Evolutionary conservation across 2,113 vertebrate species (phyloP), one percentile per base, ranked within the genome.

Genomic region (Nothocercus nigrocapillus): DNA sequence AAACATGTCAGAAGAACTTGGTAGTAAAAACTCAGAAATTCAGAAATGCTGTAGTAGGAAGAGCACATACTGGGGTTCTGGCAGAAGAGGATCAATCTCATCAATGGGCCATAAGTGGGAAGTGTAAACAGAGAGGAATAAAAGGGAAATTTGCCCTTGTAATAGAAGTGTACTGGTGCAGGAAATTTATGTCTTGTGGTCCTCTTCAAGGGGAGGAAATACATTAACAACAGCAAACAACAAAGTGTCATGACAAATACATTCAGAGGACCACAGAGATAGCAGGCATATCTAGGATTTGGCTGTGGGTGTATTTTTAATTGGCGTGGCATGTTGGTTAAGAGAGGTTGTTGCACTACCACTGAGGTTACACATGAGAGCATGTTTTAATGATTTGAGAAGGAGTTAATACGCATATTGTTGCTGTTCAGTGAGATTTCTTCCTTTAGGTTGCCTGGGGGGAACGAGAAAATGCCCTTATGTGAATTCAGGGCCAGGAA

Each of bases 271-370:
- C 14, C 40, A 66, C 25, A 34, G 18, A 13, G 14, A 6, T 36
- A 56, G 17, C 15, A 45, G 27, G 16, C 22, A 9, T 51, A 58
- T 45, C 25, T 82, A 28, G 7, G 20, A 54, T 53, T 70, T 42
- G n/a, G 5, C 45, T 94, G 21, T 3, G 2, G 40, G 38, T 64
- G 2, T 59, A 34, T 49, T 87, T 45, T 56, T 44, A 62, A 1
- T 9, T 53, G 51, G 11, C 28, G 12, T 25, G 62, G 13, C 9
- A 25, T 32, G 20, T 20, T 89, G 67, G 49, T 69, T 45, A 82
- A 85, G 45, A 0, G 0, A 72, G 38, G 19, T 24, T 88, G 58
- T 28, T 74, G 32, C 0, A 0, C 25, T 85, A 9, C 24, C n/a
- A 25, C 6, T 30, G 70, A 10, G 49, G 16, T 22, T 64, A 8